phyloP scores from a whole-genome alignment of 2,888 invertebrate species.

The Pristionchus entomophagus region DNA sequence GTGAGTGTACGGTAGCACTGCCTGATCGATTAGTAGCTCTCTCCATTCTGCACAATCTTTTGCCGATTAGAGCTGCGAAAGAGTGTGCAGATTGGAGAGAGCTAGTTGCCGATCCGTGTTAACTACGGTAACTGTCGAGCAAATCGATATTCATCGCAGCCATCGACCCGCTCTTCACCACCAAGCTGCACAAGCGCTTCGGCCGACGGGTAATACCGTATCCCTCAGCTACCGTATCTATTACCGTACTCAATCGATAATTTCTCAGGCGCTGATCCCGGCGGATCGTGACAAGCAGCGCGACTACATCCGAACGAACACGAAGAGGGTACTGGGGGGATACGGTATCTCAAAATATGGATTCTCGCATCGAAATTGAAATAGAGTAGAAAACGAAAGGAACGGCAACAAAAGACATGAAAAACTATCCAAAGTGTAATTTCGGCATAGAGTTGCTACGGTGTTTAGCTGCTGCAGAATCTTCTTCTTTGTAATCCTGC shows the following conservation, averaged over 20 bases:
- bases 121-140: neutral
- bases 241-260: neutral
- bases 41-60: no score
- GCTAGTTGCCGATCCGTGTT: neutral
- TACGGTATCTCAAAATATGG: no score
- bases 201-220: neutral
- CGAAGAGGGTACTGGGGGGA: slow-evolving; percentile 7
- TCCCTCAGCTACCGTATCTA: neutral
- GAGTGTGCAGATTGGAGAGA: no score
- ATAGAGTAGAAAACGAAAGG: no score
- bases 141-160: neutral
- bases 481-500: no score
- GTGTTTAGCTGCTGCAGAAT: no score
- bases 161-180: slow-evolving; percentile 8
- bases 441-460: no score
- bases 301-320: slow-evolving; percentile 24
- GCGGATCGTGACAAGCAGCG: slow-evolving; percentile 13
- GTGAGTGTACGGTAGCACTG: neutral
- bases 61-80: no score
- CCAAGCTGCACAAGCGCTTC: slow-evolving; percentile 22
- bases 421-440: no score
- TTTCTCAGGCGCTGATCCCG: neutral
- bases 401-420: no score
- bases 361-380: no score
- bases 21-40: neutral